Conservation (phyloP, 2,113 vertebrate species). For the Mustela lutreola region DNA sequence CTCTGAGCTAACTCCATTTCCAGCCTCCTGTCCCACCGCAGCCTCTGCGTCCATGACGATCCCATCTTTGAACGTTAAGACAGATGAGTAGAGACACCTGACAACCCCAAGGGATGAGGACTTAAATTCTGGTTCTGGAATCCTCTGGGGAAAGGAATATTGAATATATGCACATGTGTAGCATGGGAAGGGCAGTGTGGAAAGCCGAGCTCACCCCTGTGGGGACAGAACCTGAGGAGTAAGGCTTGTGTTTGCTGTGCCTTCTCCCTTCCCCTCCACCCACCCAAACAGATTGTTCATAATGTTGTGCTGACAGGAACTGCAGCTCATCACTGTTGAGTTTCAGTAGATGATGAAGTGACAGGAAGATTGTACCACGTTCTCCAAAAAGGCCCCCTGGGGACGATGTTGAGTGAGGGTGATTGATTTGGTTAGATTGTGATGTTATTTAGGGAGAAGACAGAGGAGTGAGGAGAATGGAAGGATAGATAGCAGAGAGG, state of each 20-base stretch:
- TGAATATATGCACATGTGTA: fast-evolving
- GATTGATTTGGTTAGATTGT: conserved; percentile 60
- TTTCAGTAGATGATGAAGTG: conserved; percentile 59
- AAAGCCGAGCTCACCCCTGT: neutral
- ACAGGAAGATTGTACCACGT: conserved; percentile 48
- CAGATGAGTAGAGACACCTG: neutral
- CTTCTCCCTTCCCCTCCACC: neutral
- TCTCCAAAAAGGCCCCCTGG: conserved; percentile 51
- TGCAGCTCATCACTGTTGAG: neutral
- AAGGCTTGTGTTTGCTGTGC: neutral
- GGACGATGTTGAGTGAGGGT: neutral
- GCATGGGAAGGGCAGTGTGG: neutral
- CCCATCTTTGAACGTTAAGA: neutral
- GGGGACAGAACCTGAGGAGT: neutral
- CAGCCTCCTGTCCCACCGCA: neutral
- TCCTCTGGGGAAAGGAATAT: neutral
- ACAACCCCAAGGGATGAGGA: neutral
- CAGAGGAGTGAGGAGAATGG: neutral
- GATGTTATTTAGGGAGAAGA: conserved; percentile 62
- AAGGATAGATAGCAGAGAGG: neutral
- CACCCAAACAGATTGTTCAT: neutral
- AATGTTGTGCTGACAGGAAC: conserved; percentile 13
- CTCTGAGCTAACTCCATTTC: neutral
- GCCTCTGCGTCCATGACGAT: neutral
- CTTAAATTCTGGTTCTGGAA: neutral